These are phyloP conservation scores for Alfaro cultratus DNA, from an alignment of 2,797 vertebrate genomes.

Conservation along the genomic window DNA sequence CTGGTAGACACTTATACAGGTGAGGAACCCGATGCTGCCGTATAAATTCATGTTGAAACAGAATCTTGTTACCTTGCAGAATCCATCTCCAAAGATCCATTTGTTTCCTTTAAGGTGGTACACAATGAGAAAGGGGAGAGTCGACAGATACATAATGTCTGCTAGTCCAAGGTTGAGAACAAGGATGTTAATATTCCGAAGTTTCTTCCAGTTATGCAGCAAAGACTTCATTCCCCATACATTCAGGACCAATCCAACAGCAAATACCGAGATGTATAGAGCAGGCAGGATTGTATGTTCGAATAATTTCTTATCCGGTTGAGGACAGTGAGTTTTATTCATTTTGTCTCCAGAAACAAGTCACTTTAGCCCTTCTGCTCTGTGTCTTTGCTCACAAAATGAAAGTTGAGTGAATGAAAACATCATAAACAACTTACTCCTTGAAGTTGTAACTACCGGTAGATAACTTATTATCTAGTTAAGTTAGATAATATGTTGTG, in stretches of 20 bases:
- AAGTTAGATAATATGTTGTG: too few relatives aligned
- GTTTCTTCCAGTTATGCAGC: constrained; percentile 60
- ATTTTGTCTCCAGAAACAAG: neutral
- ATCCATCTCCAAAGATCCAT: neutral
- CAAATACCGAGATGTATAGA: neutral
- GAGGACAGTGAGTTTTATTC: neutral
- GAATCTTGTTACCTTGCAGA: constrained; percentile 4
- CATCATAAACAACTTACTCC: neutral
- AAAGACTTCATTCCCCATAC: constrained; percentile 80
- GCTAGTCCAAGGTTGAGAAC: constrained; percentile 83
- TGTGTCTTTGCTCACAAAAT: neutral
- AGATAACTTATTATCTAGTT: too few relatives aligned
- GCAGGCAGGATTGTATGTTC: neutral
- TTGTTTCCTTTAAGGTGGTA: constrained; percentile 68
- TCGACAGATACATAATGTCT: constrained; percentile 83
- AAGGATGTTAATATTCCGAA: constrained; percentile 72
- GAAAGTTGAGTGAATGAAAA: neutral
- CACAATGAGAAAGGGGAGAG: constrained; percentile 81
- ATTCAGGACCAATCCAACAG: constrained; percentile 72
- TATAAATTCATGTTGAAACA: neutral
- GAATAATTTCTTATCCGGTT: neutral
- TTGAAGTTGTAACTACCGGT: too few relatives aligned
- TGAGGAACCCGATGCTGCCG: constrained; percentile 86
- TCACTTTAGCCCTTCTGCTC: neutral
- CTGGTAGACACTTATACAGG: constrained; percentile 85